Conservation (phyloP, 2,797 vertebrate species). For the Buphagus erythrorhynchus region DNA sequence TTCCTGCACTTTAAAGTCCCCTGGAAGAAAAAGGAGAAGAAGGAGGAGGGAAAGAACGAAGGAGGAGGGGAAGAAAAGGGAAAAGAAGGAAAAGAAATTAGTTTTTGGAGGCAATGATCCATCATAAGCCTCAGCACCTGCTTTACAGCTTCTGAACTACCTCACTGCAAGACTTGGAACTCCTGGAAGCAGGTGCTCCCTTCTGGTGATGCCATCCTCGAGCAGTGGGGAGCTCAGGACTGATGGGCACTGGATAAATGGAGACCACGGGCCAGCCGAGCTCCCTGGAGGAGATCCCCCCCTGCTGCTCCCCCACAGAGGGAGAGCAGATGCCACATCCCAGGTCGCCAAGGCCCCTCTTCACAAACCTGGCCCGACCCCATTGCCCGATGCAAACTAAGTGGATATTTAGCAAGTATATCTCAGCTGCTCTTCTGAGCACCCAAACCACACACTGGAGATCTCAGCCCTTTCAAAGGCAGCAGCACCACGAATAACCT, state of each 20-base stretch:
- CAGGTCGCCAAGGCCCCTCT: not conserved
- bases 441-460: not conserved
- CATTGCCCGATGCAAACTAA: accelerated
- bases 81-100: accelerated
- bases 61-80: too few relatives aligned
- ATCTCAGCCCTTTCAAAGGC: not conserved
- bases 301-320: not conserved
- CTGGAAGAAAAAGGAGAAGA: not conserved
- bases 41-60: too few relatives aligned
- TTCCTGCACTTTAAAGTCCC: not conserved
- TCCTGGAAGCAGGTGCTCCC: not conserved
- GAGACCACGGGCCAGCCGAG: not conserved
- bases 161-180: not conserved
- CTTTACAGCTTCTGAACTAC: not conserved
- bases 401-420: accelerated
- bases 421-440: not conserved
- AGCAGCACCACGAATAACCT: not conserved
- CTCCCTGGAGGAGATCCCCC: not conserved
- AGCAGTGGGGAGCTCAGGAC: not conserved
- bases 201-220: not conserved
- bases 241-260: not conserved
- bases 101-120: not conserved
- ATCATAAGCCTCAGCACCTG: not conserved
- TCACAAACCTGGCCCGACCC: not conserved
- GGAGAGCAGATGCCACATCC: accelerated